Percentiles rank a stretch among this genome's conserved stretches.
These are phyloP conservation scores for Empis stercorea DNA, from an alignment of 2,888 invertebrate species.

Conservation along the genomic window DNA sequence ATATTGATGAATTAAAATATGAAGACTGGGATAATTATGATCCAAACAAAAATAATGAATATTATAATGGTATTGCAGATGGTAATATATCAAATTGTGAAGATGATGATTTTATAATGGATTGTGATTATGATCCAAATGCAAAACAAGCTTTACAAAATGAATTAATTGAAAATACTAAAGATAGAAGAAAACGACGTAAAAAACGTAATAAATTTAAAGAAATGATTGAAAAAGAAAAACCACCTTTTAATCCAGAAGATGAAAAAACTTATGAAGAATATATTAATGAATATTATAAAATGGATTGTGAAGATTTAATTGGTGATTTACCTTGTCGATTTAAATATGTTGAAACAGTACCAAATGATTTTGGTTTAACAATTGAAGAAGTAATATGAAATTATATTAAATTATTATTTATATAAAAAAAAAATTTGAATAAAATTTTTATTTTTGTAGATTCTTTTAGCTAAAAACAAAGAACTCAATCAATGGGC, in stretches of 20 bases:
- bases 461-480: conserved; percentile 86
- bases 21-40: conserved; percentile 36
- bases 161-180: conserved; percentile 44
- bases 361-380: conserved; percentile 85
- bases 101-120: conserved; percentile 80
- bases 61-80: conserved; percentile 39
- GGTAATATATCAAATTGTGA: conserved; percentile 53
- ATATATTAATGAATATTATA: conserved; percentile 91
- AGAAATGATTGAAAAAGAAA: conserved; percentile 55
- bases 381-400: conserved; percentile 71
- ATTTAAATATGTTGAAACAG: conserved; percentile 83
- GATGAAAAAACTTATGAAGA: conserved; percentile 63
- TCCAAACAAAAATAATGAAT: conserved; percentile 51
- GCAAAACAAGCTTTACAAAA: conserved; percentile 41
- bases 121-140: conserved; percentile 66
- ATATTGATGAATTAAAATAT: conserved; percentile 47
- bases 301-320: conserved; percentile 89
- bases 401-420: background rate
- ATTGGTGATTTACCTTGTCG: conserved; percentile 82
- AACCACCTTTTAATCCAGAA: conserved; percentile 74
- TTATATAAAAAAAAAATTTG: background rate
- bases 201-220: conserved; percentile 64
- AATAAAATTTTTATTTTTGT: conserved; percentile 18
- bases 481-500: conserved; percentile 93
- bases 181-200: conserved; percentile 44